phyloP scores from a whole-genome alignment of 1,140 invertebrate genomes.

The Solen grandis region DNA sequence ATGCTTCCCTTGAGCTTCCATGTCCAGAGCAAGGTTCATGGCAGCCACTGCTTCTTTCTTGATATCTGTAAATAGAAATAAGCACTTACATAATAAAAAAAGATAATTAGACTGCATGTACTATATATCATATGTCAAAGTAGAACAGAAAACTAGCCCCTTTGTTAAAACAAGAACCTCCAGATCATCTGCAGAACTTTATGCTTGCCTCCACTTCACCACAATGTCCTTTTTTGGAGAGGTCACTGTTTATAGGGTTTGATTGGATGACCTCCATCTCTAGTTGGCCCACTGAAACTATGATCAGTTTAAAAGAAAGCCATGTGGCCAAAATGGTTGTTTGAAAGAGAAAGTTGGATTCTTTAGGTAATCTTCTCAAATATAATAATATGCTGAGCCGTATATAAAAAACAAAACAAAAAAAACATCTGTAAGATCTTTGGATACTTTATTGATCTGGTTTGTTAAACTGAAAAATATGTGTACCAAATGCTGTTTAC shows the following conservation, averaged over 20 bases:
- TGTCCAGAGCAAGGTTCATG: conserved; percentile 90
- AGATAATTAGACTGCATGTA: background rate
- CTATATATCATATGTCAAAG: background rate
- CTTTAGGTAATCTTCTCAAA: background rate
- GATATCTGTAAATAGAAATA: conserved; percentile 67
- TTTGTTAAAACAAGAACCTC: background rate
- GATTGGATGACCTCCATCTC: background rate
- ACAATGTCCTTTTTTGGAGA: background rate
- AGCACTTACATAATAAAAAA: background rate
- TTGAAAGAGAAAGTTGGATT: background rate
- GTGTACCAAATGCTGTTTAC: too few relatives aligned
- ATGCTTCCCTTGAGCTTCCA: conserved; percentile 90
- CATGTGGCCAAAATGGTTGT: too few relatives aligned
- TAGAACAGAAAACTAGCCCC: too few relatives aligned
- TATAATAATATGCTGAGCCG: too few relatives aligned
- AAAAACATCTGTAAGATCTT: too few relatives aligned
- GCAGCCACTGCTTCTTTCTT: conserved; percentile 89
- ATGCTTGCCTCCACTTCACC: background rate
- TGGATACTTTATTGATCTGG: too few relatives aligned
- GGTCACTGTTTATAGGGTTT: background rate
- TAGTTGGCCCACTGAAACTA: background rate
- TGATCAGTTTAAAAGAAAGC: background rate
- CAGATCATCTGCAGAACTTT: background rate
- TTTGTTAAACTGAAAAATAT: too few relatives aligned
- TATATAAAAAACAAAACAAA: too few relatives aligned